A percentile compares a stretch with the other conserved stretches of the same genome.
phyloP scores from a whole-genome alignment of 2,113 vertebrate genomes.

The Toxotes chatareus region DNA sequence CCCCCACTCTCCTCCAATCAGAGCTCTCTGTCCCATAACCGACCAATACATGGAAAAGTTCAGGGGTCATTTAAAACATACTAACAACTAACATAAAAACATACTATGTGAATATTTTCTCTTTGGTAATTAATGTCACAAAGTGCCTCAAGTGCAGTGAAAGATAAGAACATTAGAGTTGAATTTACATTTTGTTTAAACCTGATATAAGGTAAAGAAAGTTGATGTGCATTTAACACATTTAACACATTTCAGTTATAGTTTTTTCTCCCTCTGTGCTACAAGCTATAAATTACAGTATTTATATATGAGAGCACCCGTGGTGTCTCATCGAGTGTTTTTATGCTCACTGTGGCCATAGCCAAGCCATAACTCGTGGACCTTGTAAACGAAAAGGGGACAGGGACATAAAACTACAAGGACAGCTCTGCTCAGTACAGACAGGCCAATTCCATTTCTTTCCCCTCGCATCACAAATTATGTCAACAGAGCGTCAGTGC shows the following conservation, averaged over 20 bases:
- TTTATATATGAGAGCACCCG: constrained; percentile 15
- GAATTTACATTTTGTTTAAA: background rate
- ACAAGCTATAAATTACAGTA: constrained; percentile 10
- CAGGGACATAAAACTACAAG: constrained; percentile 60
- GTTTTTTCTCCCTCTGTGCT: background rate
- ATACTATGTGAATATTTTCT: too few species aligned
- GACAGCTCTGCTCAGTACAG: constrained; percentile 38
- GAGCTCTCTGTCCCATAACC: constrained; percentile 38
- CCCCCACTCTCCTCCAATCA: constrained; percentile 64
- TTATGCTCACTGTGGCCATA: constrained; percentile 25
- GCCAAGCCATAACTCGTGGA: constrained; percentile 62
- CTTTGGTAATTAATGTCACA: constrained; percentile 33
- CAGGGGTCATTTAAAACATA: constrained; percentile 21
- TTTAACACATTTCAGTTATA: background rate
- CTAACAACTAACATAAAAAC: too few species aligned
- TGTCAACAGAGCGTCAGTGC: constrained; percentile 50
- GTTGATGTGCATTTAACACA: background rate
- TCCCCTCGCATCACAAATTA: constrained; percentile 58
- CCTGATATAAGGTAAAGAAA: background rate
- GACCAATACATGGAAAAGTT: constrained; percentile 1
- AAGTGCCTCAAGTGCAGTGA: background rate
- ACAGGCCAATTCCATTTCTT: constrained; percentile 59
- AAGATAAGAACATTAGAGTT: background rate
- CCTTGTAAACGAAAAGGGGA: constrained; percentile 55
- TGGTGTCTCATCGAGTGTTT: constrained; percentile 15